Evolutionary conservation across 2,797 vertebrate species (phyloP).

Genomic region (Cryptoprocta ferox): DNA sequence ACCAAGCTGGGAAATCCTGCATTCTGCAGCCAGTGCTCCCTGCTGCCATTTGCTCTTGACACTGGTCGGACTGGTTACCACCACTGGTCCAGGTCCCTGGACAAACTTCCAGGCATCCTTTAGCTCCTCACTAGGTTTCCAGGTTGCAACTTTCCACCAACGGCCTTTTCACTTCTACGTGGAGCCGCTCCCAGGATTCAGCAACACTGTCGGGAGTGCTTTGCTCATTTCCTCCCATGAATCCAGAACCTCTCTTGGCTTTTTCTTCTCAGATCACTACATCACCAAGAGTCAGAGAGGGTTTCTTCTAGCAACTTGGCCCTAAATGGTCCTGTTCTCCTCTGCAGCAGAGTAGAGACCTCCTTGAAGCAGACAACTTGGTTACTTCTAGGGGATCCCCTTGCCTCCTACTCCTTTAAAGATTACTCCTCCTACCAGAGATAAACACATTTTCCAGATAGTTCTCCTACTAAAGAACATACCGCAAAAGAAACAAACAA

Average conservation of each 20-base stretch:
- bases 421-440: background rate
- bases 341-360: background rate
- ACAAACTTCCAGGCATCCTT: background rate
- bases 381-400: background rate
- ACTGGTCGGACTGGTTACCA: background rate
- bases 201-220: no score
- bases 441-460: background rate
- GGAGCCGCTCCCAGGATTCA: background rate
- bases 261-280: background rate
- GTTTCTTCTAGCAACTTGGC: background rate
- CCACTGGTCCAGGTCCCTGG: background rate
- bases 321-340: background rate
- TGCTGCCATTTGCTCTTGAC: background rate
- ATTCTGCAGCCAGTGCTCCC: background rate
- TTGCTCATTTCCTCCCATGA: background rate
- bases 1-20: background rate
- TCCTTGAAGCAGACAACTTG: background rate
- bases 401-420: background rate
- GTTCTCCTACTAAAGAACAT: background rate
- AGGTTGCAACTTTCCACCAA: background rate
- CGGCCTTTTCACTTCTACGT: background rate
- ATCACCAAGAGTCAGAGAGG: background rate
- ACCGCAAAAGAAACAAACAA: background rate
- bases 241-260: background rate
- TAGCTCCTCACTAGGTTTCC: background rate